Evolutionary conservation across 2,113 vertebrate genomes (phyloP).

Genomic region (Prochilodus magdalenae): DNA sequence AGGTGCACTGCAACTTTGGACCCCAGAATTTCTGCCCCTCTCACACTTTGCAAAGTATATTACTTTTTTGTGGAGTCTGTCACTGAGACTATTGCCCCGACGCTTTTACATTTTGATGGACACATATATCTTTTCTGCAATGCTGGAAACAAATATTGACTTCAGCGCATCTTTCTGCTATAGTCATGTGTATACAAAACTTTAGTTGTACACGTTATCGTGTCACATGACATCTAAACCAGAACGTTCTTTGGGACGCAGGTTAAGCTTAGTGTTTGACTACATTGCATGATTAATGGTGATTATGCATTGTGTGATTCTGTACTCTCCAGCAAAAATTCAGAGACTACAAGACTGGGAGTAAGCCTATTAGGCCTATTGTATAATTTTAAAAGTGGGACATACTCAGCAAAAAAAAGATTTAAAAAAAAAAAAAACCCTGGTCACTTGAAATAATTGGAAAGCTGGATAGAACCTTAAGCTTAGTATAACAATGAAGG

Average conservation of each 20-base stretch:
- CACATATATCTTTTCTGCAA: background rate
- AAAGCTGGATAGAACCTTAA: background rate
- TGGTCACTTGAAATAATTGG: background rate
- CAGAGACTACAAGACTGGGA: background rate
- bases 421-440: no score
- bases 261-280: background rate
- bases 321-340: constrained; percentile 3
- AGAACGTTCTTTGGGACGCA: background rate
- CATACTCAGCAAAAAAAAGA: background rate
- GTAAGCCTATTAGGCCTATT: constrained; percentile 1
- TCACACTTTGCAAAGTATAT: no score
- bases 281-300: background rate
- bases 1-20: background rate
- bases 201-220: background rate
- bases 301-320: background rate
- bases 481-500: background rate
- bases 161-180: background rate
- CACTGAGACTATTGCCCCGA: no score
- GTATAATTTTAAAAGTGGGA: background rate
- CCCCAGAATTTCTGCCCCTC: no score
- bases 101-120: background rate
- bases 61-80: no score
- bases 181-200: background rate
- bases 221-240: background rate
- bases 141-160: background rate